Evolutionary conservation across 2,888 invertebrate species (phyloP), one percentile per base, ranked within the genome.

Genomic region (Andricus curvator): DNA sequence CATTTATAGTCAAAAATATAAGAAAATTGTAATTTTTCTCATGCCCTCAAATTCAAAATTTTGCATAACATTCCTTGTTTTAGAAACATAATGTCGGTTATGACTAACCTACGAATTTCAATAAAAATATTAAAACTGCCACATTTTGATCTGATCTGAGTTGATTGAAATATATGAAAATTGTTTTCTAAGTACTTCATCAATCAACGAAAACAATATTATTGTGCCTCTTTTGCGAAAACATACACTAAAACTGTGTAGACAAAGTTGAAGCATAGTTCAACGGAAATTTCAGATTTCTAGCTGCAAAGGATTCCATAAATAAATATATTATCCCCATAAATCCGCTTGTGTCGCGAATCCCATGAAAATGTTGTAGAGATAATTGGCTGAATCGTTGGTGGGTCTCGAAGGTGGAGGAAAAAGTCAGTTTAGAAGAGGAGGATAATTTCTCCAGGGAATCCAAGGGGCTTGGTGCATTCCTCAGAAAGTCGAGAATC

Each of bases 401-500:
- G 74, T 56, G 37, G 60, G 56, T 74, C 56, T 56, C 74, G 56
- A 74, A 74, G 37, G 33, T 51, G 33, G 56, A 74, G 56, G n/a
- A 74, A 60, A 74, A 74, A 74, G 51, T 74, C 33, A 33, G 29
- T 74, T 74, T 74, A 74, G 33, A 37, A 56, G 56, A 74, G 56
- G 56, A 67, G 67, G 41, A 56, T 74, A 74, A 74, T 74, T 74
- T 74, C 74, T 74, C 74, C n/a, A 74, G 74, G 74, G 74, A 74
- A n/a, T 74, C 5, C 29, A 56, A 74, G 56, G 33, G 51, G 56
- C 33, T 74, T 9, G 20, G 20, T 25, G 51, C 56, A 74, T 51
- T 74, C 33, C 74, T 74, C 74, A 56, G 51, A 74, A 74, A 74
- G 56, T 74, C n/a, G 33, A 33, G 74, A 74, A 74, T 74, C 56